Conservation (phyloP, 2,797 vertebrate species). For the Lemur catta region DNA sequence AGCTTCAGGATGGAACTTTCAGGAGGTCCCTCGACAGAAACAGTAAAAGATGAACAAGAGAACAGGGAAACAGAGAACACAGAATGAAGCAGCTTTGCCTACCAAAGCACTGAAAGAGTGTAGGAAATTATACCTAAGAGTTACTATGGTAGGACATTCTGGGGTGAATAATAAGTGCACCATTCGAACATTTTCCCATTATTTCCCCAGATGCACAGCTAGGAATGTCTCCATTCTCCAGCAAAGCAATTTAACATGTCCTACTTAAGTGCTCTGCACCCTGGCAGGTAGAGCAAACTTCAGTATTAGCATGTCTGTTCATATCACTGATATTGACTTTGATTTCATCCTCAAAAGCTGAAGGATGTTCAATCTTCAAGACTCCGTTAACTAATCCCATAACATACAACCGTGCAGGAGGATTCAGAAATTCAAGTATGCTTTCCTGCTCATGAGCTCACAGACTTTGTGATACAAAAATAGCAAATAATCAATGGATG, state of each 20-base stretch:
- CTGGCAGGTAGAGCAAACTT: background rate
- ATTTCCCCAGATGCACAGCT: background rate
- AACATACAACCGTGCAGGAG: background rate
- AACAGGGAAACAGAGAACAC: background rate
- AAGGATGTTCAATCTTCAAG: background rate
- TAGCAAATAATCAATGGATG: background rate
- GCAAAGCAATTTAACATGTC: background rate
- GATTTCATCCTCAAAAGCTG: conserved; percentile 9
- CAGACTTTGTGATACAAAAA: background rate
- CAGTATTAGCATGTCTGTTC: background rate
- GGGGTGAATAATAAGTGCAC: background rate
- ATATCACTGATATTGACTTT: background rate
- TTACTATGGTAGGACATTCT: background rate
- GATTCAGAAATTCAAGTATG: background rate
- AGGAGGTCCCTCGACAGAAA: background rate
- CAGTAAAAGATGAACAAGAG: background rate
- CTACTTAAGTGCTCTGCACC: background rate
- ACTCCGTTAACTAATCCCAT: background rate
- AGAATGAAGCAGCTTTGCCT: background rate
- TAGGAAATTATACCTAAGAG: background rate
- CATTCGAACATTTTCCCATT: background rate
- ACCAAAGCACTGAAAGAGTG: background rate
- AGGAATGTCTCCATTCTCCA: background rate
- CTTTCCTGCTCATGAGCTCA: background rate
- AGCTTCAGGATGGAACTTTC: background rate